phyloP scores from a whole-genome alignment of 1,140 invertebrate genomes.

The Yoshiicerus persimilis region DNA sequence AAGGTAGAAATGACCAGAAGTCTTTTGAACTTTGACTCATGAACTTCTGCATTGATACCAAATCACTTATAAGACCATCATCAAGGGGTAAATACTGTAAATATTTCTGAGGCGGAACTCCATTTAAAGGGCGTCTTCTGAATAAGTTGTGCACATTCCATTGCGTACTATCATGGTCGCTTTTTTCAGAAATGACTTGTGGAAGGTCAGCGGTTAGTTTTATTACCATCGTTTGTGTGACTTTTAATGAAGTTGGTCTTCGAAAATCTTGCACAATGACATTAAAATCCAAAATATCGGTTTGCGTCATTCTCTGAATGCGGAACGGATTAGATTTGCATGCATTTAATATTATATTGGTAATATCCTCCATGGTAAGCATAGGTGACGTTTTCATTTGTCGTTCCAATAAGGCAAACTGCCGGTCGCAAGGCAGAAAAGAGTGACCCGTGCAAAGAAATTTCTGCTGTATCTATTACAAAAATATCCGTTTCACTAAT shows the following conservation, averaged over 20 bases:
- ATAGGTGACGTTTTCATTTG: not conserved
- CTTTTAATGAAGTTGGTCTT: not conserved
- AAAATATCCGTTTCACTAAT: too few relatives aligned
- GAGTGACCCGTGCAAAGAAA: not conserved
- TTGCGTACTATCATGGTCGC: too few relatives aligned
- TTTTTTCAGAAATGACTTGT: too few relatives aligned
- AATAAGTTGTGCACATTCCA: too few relatives aligned
- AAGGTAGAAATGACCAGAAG: too few relatives aligned
- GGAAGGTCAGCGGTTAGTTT: not conserved
- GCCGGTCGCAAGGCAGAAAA: not conserved
- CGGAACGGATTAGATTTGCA: not conserved
- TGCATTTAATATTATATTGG: not conserved
- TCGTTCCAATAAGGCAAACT: not conserved
- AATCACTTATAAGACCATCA: too few relatives aligned
- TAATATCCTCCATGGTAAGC: not conserved
- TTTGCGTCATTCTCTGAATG: not conserved
- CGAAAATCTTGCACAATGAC: not conserved
- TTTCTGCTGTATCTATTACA: not conserved
- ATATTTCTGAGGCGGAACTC: too few relatives aligned
- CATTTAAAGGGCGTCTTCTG: too few relatives aligned
- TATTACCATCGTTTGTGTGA: not conserved
- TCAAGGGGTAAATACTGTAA: too few relatives aligned
- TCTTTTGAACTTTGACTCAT: too few relatives aligned
- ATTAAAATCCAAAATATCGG: not conserved
- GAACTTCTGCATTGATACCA: too few relatives aligned